Evolutionary conservation across 1,140 invertebrate genomes (phyloP).

Genomic region (Macrobrachium nipponense): DNA sequence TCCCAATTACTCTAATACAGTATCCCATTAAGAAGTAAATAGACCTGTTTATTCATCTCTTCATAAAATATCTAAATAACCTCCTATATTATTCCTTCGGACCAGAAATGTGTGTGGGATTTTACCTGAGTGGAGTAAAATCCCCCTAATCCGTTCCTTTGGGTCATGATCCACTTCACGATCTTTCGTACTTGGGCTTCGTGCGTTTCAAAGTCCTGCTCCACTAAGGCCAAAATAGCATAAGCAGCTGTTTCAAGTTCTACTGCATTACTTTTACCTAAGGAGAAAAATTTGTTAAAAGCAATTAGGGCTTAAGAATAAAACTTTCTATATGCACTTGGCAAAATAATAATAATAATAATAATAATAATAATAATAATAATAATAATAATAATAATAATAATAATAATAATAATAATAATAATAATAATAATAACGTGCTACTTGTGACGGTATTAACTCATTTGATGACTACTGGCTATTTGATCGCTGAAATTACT

Average conservation of each 20-base stretch:
- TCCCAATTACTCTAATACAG: background rate
- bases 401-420: background rate
- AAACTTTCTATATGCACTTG: no score
- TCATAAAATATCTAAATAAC: no score
- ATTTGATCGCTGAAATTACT: no score
- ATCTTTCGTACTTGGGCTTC: slow-evolving; percentile 72
- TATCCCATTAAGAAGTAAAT: no score
- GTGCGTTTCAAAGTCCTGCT: slow-evolving; percentile 67
- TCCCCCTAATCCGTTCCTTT: slow-evolving; percentile 76
- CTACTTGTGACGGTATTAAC: no score
- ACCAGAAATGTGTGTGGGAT: background rate
- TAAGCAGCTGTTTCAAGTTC: slow-evolving; percentile 55
- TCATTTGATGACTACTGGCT: no score
- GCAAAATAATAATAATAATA: background rate
- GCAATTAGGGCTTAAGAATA: background rate
- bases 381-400: background rate
- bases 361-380: background rate
- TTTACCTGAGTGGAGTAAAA: slow-evolving; percentile 78
- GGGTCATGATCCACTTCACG: slow-evolving; percentile 79
- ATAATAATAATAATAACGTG: no score
- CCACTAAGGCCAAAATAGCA: slow-evolving; percentile 65
- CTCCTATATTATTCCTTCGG: background rate
- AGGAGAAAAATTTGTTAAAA: background rate
- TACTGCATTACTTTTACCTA: slow-evolving; percentile 34
- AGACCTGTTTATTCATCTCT: background rate